These are phyloP conservation scores for Phymorhynchus buccinoides DNA, from an alignment of 1,140 invertebrate species.

Conservation along the genomic window DNA sequence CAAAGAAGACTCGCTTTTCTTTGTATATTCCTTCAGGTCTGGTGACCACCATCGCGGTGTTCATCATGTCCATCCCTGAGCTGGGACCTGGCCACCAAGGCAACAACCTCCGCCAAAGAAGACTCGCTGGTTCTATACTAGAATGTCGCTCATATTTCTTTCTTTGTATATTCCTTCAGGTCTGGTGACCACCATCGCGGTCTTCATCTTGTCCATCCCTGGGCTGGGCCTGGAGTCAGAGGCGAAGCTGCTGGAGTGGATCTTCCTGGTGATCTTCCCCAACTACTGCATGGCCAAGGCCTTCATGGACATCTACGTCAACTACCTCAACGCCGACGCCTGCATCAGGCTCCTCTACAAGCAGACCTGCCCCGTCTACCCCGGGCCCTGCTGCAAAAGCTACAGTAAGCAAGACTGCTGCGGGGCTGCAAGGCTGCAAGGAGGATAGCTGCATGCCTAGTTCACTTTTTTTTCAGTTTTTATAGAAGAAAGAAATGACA, in stretches of 20 bases:
- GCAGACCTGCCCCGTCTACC: slow-evolving; percentile 5
- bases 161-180: slow-evolving; percentile 57
- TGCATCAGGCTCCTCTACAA: slow-evolving; percentile 37
- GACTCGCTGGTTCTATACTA: no score
- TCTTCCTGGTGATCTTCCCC: slow-evolving; percentile 70
- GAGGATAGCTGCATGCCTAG: no score
- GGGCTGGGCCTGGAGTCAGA: slow-evolving; percentile 50
- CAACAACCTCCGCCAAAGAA: no score
- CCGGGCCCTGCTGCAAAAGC: slow-evolving; percentile 12
- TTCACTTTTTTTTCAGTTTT: no score
- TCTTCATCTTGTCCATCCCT: slow-evolving; percentile 61
- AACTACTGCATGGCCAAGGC: slow-evolving; percentile 65
- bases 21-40: slow-evolving; percentile 60
- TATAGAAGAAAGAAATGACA: no score
- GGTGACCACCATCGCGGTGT: slow-evolving; percentile 59
- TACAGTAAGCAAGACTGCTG: slow-evolving; percentile 15
- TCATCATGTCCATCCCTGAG: slow-evolving; percentile 57
- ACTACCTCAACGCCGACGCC: slow-evolving; percentile 56
- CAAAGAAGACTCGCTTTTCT: no score
- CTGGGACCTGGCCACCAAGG: slow-evolving; percentile 53
- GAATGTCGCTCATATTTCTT: no score
- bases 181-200: slow-evolving; percentile 58
- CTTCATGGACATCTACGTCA: slow-evolving; percentile 71
- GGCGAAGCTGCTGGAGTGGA: slow-evolving; percentile 59
- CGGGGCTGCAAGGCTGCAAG: no score